These are phyloP conservation scores for Euwallacea fornicatus DNA, from an alignment of 1,140 invertebrate species.

Conservation along the genomic window DNA sequence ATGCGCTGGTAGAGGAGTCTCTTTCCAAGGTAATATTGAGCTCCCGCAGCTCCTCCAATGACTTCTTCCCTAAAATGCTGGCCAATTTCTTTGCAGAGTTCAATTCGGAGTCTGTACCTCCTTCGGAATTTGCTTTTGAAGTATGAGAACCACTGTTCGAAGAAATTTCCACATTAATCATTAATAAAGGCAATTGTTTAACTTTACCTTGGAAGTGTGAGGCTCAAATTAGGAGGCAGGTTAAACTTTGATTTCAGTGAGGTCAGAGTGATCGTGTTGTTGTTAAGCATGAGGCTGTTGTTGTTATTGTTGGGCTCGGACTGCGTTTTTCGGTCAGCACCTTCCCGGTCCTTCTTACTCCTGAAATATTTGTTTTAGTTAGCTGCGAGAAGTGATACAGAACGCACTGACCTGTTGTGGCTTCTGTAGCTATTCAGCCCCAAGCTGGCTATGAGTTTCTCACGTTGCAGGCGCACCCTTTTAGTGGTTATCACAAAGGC, in stretches of 20 bases:
- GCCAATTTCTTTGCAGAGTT: constrained; percentile 29
- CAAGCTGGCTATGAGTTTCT: constrained; percentile 55
- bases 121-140: background rate
- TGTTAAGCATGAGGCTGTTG: constrained; percentile 30
- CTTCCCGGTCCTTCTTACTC: constrained; percentile 27
- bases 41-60: constrained; percentile 20
- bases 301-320: constrained; percentile 31
- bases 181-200: constrained; percentile 1
- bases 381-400: background rate
- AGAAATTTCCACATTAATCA: too few relatives aligned
- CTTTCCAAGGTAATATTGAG: constrained; percentile 32
- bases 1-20: constrained; percentile 26
- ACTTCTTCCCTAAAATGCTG: constrained; percentile 31
- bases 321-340: background rate
- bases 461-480: constrained; percentile 55
- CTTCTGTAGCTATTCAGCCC: constrained; percentile 52
- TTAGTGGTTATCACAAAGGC: constrained; percentile 59
- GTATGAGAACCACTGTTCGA: too few relatives aligned
- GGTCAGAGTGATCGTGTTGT: constrained; percentile 33
- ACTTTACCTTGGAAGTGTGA: constrained; percentile 22
- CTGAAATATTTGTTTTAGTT: constrained; percentile 1
- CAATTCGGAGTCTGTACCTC: background rate
- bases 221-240: constrained; percentile 29
- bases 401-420: constrained; percentile 41
- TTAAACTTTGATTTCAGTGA: constrained; percentile 22